A percentile compares a stretch with the other conserved stretches of the same genome.
Evolutionary conservation across 2,113 vertebrate genomes (phyloP).

Genomic region (Deroptyus accipitrinus): DNA sequence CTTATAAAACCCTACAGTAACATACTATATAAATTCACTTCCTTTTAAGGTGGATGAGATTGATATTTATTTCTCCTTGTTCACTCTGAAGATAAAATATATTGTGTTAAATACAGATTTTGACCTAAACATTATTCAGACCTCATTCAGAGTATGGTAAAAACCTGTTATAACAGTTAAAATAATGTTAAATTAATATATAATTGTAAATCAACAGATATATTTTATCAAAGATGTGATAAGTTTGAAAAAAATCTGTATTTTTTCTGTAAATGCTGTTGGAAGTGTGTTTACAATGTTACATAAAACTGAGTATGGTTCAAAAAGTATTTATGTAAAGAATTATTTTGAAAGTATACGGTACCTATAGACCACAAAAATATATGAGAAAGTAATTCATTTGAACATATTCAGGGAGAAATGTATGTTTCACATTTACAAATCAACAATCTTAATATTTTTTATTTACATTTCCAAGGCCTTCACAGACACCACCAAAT

Average conservation of each 20-base stretch:
- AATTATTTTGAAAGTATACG: background rate
- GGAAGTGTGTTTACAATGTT: background rate
- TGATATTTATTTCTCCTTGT: background rate
- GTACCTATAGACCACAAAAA: background rate
- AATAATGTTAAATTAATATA: background rate
- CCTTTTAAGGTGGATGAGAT: background rate
- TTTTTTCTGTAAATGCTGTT: background rate
- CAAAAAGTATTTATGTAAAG: background rate
- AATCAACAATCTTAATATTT: background rate
- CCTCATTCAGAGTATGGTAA: background rate
- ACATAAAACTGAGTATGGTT: background rate
- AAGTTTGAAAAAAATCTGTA: background rate
- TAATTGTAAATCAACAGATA: background rate
- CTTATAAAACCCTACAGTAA: background rate
- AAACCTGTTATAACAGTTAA: background rate
- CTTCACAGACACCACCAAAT: background rate
- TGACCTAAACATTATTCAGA: background rate
- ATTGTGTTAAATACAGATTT: background rate
- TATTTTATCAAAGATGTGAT: fast-evolving
- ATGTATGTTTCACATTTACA: background rate
- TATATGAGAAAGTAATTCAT: background rate
- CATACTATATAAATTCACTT: background rate
- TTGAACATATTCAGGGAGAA: background rate
- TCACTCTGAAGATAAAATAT: background rate
- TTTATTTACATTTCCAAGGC: background rate